phyloP scores from a whole-genome alignment of 1,140 invertebrate genomes.

The Cotesia glomerata region DNA sequence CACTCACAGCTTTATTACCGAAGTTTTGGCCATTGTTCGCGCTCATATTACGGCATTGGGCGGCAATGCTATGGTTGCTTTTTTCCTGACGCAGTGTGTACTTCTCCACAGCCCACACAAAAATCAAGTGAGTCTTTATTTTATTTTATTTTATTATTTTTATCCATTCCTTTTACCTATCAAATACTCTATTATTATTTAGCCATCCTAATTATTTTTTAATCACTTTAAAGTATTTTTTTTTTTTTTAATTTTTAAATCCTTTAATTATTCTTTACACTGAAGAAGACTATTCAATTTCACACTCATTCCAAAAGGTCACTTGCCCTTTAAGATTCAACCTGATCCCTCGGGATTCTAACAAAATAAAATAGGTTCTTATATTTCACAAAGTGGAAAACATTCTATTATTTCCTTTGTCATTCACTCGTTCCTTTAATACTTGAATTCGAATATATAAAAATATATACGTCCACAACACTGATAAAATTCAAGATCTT shows the following conservation, averaged over 20 bases:
- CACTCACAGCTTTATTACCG: conserved; percentile 90
- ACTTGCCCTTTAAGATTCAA: not conserved
- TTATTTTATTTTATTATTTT: not conserved
- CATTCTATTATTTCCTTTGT: no score
- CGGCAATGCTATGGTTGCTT: conserved; percentile 93
- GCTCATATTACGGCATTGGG: conserved; percentile 93
- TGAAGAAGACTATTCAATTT: not conserved
- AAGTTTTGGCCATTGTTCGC: conserved; percentile 88
- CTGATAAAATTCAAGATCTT: not conserved
- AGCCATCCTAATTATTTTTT: not conserved
- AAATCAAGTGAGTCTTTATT: conserved; percentile 78
- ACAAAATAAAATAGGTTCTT: not conserved
- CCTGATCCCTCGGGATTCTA: not conserved
- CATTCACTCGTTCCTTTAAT: no score
- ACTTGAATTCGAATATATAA: not conserved
- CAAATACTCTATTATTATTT: not conserved
- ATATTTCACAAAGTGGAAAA: no score
- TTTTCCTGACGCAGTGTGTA: conserved; percentile 90
- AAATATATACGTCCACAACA: not conserved
- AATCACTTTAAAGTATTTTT: not conserved
- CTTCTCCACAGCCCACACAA: conserved; percentile 92
- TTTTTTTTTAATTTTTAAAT: not conserved
- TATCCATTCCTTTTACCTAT: not conserved
- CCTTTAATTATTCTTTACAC: not conserved
- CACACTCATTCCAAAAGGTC: not conserved